Evolutionary conservation across 2,113 vertebrate species (phyloP), one percentile per base, ranked within the genome.

Genomic region (Bufo gargarizans): DNA sequence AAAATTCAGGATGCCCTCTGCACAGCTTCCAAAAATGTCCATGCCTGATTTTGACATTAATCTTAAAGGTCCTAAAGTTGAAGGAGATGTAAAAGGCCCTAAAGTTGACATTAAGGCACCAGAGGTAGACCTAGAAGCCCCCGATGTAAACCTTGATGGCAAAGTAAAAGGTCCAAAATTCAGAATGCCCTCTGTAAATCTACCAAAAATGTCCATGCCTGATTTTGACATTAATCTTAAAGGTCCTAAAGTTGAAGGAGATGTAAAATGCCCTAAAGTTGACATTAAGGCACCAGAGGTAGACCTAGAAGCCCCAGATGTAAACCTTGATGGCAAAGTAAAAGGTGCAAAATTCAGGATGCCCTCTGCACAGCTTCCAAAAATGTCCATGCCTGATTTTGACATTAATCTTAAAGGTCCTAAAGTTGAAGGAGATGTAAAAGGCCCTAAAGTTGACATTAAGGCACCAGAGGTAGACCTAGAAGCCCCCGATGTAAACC

Each of bases 361-460:
- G 86, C 91, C 91, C 0, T 81, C 91, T 20, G 85, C 93, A 58
- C 47, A 93, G 71, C 33, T 91, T 1, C 93, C 92, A 1, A 93
- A 93, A 12, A 90, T 95, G 45, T 93, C 94, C 7, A n/a, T n/a
- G n/a, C n/a, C n/a, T n/a, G n/a, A n/a, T n/a, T n/a, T n/a, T n/a
- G 93, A 93, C 0, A 45, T 91, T 0, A 71, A 91, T 19, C 11
- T 91, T 0, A 93, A 94, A 88, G 90, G 55, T 47, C 4, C 93
- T 92, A 0, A 94, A 92, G 13, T 0, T 6, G 82, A 91, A n/a
- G n/a, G n/a, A 67, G 89, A 94, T 0, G 13, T 95, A 77, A 92
- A 95, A 69, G 94, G 93, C 91, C 93, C 95, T 92, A 92, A 94
- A 89, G 94, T 93, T 58, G 94, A 94, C 0, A 61, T 94, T 0